Evolutionary conservation across 2,888 invertebrate species (phyloP).

Genomic region (Aleiodes leptofemur): DNA sequence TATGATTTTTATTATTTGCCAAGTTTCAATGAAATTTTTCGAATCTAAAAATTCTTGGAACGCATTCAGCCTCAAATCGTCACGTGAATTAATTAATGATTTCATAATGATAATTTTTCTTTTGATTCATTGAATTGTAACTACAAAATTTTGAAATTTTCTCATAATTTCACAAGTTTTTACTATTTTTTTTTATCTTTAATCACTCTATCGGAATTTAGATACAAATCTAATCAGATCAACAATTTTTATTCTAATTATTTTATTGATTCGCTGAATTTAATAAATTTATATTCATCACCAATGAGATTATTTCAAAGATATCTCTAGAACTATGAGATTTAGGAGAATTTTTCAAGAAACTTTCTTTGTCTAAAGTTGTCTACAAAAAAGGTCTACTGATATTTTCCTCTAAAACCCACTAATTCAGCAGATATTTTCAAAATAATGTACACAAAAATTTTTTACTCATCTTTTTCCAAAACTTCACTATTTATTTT

Average conservation of each 20-base stretch:
- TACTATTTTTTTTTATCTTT: neutral
- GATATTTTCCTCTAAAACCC: too few species aligned
- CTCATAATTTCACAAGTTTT: slow-evolving; percentile 16
- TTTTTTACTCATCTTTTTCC: neutral
- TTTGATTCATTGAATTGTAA: slow-evolving; percentile 5
- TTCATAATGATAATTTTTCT: neutral
- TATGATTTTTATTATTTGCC: slow-evolving; percentile 24
- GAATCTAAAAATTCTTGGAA: neutral
- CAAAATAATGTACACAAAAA: neutral
- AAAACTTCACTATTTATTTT: neutral
- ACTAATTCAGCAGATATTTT: too few species aligned
- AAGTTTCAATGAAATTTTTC: neutral
- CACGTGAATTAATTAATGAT: neutral
- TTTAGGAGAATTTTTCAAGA: too few species aligned
- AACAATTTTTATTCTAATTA: slow-evolving; percentile 14
- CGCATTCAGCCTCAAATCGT: slow-evolving; percentile 4
- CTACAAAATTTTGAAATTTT: slow-evolving; percentile 18
- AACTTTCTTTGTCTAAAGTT: too few species aligned
- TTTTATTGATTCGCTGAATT: neutral
- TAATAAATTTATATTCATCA: neutral
- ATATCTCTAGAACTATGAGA: too few species aligned
- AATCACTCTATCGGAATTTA: neutral
- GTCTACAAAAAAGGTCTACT: too few species aligned
- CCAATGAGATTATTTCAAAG: neutral
- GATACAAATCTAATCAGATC: slow-evolving; percentile 17